phyloP scores from a whole-genome alignment of 2,113 vertebrate species.

The Triplophysa rosa region DNA sequence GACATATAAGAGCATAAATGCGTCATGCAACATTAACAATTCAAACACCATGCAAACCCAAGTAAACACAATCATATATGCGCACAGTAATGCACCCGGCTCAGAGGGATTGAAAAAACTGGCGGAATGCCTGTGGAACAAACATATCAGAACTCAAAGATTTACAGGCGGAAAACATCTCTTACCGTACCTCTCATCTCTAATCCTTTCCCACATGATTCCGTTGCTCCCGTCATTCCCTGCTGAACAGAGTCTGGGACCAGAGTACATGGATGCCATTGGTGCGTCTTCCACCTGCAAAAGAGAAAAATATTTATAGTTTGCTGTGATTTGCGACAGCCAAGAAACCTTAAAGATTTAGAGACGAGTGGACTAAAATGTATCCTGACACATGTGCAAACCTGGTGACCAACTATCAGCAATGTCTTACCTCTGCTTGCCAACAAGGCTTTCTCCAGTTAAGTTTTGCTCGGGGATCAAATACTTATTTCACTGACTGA shows the following conservation, averaged over 20 bases:
- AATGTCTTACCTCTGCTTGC: too few relatives aligned
- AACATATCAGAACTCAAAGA: neutral
- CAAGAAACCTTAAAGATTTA: too few relatives aligned
- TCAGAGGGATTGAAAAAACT: neutral
- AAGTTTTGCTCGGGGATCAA: too few relatives aligned
- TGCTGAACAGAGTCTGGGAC: conserved; percentile 83
- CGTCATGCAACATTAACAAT: neutral
- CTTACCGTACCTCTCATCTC: conserved; percentile 85
- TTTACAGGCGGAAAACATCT: conserved; percentile 3
- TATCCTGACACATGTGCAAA: too few relatives aligned
- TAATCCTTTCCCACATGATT: conserved; percentile 86
- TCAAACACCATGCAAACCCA: neutral
- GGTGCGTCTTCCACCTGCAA: conserved; percentile 87
- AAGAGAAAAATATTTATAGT: conserved; percentile 39
- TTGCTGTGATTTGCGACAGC: too few relatives aligned
- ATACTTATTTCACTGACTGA: too few relatives aligned
- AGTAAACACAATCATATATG: neutral
- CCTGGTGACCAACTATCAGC: too few relatives aligned
- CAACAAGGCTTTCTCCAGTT: too few relatives aligned
- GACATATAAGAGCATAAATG: neutral
- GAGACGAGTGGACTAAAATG: too few relatives aligned
- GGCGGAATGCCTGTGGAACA: neutral
- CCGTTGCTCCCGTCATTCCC: conserved; percentile 68
- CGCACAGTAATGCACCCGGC: neutral
- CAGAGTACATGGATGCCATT: conserved; percentile 85